Evolutionary conservation across 2,888 invertebrate species (phyloP), one percentile per base, ranked within the genome.

Genomic region (Hypsopygia costalis): DNA sequence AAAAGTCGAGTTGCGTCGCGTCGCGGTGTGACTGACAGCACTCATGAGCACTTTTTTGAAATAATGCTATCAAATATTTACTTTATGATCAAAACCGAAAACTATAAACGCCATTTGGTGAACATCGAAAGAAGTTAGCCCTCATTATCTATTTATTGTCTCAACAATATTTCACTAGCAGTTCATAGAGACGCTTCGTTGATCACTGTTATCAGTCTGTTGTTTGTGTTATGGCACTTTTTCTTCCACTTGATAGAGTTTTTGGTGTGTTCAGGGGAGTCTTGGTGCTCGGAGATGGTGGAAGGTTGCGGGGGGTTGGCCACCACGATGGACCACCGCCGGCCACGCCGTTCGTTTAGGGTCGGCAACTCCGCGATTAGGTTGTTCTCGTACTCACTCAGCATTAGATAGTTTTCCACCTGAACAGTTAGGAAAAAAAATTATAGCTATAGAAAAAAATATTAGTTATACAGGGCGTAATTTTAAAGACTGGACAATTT

Each of bases 301-400:
- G 76, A 67, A 6, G 65, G 51, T 50, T 72, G 77, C 0, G 77
- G 74, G 3, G 69, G 71, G 55, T 81, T 81, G 20, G 79, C 81
- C 6, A 90, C 90, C 1, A 93, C 93, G 44, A 93, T 79, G 7
- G 94, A 94, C 94, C 94, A 94, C 34, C 94, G 90, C 32, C 94
- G 82, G 8, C 92, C 92, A 47, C 92, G 92, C 31, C 93, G 90
- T 69, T 94, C 94, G 77, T 93, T 90, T 60, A 94, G 86, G 58
- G 92, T 92, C 11, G 94, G 94, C 82, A 94, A 90, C 72, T 94
- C 94, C 1, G 94, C 94, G 62, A 94, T 94, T 44, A 95, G 81
- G 74, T 95, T 95, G 82, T 95, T 95, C 73, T 95, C 95, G 75
- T 94, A 95, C 76, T 95, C 95, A 62, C 94, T 94, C 50, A 95